Evolutionary conservation across 35 echinoderm and acorn worm genomes (phyloP).

Genomic region (Apostichopus parvimensis): DNA sequence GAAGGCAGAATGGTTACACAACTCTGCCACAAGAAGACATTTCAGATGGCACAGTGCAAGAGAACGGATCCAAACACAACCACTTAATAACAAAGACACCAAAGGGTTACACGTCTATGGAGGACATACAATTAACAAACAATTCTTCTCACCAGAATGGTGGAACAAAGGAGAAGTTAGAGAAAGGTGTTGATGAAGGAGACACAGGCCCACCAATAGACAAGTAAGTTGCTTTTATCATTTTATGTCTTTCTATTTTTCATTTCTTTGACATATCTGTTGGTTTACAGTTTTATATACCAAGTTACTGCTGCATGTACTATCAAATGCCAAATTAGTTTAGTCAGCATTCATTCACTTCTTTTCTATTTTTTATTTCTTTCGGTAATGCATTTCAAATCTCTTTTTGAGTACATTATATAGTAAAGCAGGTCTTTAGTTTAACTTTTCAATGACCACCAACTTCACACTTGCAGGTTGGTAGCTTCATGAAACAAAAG

Average conservation of each 20-base stretch:
- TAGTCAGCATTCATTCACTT: no score
- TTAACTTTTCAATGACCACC: no score
- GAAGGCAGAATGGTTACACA: slow-evolving; percentile 26
- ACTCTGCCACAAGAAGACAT: slow-evolving; percentile 13
- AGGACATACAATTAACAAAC: slow-evolving; percentile 24
- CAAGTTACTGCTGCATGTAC: no score
- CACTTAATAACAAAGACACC: not conserved
- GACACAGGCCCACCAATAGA: not conserved
- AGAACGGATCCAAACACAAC: not conserved
- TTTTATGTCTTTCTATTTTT: not conserved
- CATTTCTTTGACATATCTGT: not conserved
- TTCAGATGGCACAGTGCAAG: slow-evolving; percentile 2
- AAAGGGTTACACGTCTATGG: slow-evolving; percentile 29
- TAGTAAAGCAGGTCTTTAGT: no score
- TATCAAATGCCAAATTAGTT: no score
- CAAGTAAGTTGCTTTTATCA: slow-evolving; percentile 1
- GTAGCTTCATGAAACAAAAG: no score
- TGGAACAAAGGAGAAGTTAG: slow-evolving; percentile 20
- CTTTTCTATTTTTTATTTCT: no score
- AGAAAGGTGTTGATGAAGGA: slow-evolving; percentile 2
- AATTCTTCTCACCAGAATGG: slow-evolving; percentile 8
- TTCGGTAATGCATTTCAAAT: no score
- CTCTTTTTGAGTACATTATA: no score
- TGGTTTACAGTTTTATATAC: no score
- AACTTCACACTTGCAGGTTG: no score